Evolutionary conservation across 2,797 vertebrate species (phyloP).

Genomic region (Austrolebias charrua): DNA sequence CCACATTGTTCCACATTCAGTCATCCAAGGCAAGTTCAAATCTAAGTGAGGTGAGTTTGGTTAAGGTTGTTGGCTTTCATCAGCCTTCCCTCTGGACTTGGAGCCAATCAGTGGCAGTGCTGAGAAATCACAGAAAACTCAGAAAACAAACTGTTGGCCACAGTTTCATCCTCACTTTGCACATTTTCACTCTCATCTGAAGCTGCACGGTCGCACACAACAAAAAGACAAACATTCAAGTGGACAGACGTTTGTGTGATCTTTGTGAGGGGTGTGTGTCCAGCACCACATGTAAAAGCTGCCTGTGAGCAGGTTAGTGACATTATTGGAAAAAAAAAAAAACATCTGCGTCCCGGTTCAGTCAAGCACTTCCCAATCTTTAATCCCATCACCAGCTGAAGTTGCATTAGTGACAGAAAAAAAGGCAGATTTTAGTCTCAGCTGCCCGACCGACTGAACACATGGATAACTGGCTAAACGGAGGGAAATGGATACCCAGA

Average conservation of each 20-base stretch:
- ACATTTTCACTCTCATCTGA: slow-evolving; percentile 64
- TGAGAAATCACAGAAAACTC: slow-evolving; percentile 26
- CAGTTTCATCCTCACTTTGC: slow-evolving; percentile 66
- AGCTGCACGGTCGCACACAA: slow-evolving; percentile 67
- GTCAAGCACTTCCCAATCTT: slow-evolving; percentile 16
- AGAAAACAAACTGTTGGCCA: slow-evolving; percentile 24
- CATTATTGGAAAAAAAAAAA: not conserved
- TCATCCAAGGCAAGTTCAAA: slow-evolving; percentile 1
- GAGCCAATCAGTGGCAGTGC: slow-evolving; percentile 33
- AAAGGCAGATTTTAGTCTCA: slow-evolving; percentile 36
- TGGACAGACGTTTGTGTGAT: slow-evolving; percentile 22
- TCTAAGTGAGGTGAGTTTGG: not conserved
- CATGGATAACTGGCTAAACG: slow-evolving; percentile 4
- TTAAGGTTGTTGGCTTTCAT: not conserved
- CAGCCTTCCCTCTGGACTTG: slow-evolving; percentile 25
- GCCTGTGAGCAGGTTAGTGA: slow-evolving; percentile 57
- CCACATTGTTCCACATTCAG: not conserved
- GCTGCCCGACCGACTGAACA: slow-evolving; percentile 24
- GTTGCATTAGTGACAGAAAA: slow-evolving; percentile 47
- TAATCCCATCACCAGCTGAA: slow-evolving; percentile 53
- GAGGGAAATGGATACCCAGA: slow-evolving; percentile 24
- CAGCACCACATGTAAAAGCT: slow-evolving; percentile 40
- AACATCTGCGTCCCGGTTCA: slow-evolving; percentile 19
- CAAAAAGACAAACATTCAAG: slow-evolving; percentile 60
- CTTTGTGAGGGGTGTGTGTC: slow-evolving; percentile 15